Evolutionary conservation across 2,113 vertebrate genomes (phyloP), one percentile per base, ranked within the genome.

Genomic region (Ciconia stormi): DNA sequence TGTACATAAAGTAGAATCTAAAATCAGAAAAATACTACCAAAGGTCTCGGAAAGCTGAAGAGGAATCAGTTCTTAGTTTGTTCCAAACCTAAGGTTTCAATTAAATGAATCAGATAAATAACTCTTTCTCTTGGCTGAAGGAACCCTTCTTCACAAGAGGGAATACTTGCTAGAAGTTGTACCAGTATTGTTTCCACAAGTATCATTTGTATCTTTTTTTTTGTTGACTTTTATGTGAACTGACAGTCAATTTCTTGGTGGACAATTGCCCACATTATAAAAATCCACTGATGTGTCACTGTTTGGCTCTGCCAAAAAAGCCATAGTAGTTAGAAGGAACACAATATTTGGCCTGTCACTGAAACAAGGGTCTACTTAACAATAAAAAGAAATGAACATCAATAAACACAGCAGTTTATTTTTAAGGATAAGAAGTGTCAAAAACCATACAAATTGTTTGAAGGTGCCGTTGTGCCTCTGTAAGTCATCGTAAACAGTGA

Each of bases 221-320:
- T 36, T 42, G 46, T n/a, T 89, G 52, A 93, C 25, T 96, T 95
- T 80, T 73, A 90, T 55, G 42, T 47, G 77, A 95, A 69, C 72
- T 58, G 90, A 92, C 76, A 79, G 56, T 58, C 40, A 29, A 85
- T 88, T 93, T 93, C 78, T 95, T 47, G 78, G 87, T 90, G 81
- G 87, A 87, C 87, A 92, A 80, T 52, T 59, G 85, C 85, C 63
- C 76, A 81, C 46, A 72, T 91, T 87, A 89, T 80, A 73, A 85
- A 97, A 93, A 92, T 73, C 58, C 85, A 93, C 62, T 65, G 84
- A 87, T 40, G 89, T 82, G 78, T 95, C 84, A 93, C 86, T 58
- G 32, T 50, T 70, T 42, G 71, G 62, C 58, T 82, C 73, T 79
- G 93, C 89, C 81, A 91, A 84, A 85, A 84, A 72, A 79, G 40